Conservation (phyloP, 2,113 vertebrate species). For the Myiagra hebetior region DNA sequence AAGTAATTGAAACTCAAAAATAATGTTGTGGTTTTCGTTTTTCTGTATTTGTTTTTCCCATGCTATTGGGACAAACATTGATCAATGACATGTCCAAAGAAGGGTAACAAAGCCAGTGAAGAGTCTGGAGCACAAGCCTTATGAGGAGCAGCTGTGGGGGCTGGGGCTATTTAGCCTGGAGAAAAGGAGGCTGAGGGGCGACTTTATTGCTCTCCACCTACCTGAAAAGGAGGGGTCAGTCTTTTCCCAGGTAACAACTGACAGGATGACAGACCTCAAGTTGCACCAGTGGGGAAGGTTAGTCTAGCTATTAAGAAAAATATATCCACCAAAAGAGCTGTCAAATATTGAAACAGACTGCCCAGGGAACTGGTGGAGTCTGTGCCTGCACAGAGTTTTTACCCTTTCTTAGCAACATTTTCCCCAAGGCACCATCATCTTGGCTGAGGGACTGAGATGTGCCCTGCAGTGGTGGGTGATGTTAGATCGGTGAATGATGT, state of each 20-base stretch:
- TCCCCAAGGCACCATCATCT: neutral
- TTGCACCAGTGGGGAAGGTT: neutral
- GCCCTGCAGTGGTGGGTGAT: neutral
- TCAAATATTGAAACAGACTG: neutral
- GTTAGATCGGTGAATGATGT: neutral
- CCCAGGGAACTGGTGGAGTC: neutral
- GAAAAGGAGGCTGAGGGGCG: neutral
- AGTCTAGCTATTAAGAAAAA: neutral
- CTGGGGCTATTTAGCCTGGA: neutral
- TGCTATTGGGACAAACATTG: neutral
- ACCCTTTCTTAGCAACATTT: neutral
- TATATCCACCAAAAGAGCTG: neutral
- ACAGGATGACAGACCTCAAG: neutral
- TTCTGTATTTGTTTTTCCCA: neutral
- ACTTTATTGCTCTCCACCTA: neutral
- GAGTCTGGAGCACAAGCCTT: neutral
- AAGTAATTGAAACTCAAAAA: neutral
- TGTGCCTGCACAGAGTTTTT: neutral
- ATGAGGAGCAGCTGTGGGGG: accelerated
- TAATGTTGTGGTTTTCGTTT: neutral
- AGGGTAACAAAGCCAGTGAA: neutral
- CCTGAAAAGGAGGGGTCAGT: neutral
- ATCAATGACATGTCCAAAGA: neutral
- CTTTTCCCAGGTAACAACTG: neutral
- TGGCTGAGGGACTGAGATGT: neutral